Base-by-base conservation (phyloP, 2,888 invertebrate species). In the Troglohyphantes excavatus region DNA sequence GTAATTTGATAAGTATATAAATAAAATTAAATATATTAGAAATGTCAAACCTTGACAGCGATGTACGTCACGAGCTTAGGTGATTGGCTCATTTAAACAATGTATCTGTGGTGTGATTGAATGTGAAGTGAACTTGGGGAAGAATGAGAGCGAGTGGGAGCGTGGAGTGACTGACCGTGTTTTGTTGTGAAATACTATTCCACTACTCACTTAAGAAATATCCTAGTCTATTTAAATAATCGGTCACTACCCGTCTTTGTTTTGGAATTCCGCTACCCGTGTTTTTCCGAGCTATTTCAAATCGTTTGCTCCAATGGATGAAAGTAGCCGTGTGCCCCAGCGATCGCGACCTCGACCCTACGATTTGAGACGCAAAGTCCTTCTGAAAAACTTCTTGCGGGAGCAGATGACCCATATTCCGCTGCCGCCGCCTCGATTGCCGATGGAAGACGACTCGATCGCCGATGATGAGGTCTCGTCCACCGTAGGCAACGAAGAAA, bases 291-390 rank as follows among this genome's bases (percentile, higher is more conserved):
- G 65, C 23, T 23, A 65, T 33, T 53, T 46, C 17, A 53, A 39
- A n/a, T 53, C 5, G 53, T 23, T 43, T 53, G 65, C 7, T 26
- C n/a, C 13, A 33, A 72, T 86, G 72, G 70, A 79, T n/a, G 79
- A 86, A 61, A 85, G 21, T n/a, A 78, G 39, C 39, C 59, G 84
- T 11, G 19, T 72, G 19, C 6, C 46, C 29, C 43, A 72, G n/a
- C 23, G 76, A 59, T 21, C 29, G 23, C 61, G 76, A 79, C 65
- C 79, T 75, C 84, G 90, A 59, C 90, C 90, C 2, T 85, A 72
- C 59, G 90, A 90, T 73, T 68, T 90, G 19, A 70, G 90, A 67
- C 84, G 90, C 13, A 85, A 85, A 72, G 90, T 90, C 27, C 67
- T 90, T 13, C 11, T 90, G 9, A 90, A 85, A 73, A 90, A 90